These are phyloP conservation scores for Myiothlypis chrysogaster DNA, from an alignment of 2,797 vertebrate species.

Conservation along the genomic window DNA sequence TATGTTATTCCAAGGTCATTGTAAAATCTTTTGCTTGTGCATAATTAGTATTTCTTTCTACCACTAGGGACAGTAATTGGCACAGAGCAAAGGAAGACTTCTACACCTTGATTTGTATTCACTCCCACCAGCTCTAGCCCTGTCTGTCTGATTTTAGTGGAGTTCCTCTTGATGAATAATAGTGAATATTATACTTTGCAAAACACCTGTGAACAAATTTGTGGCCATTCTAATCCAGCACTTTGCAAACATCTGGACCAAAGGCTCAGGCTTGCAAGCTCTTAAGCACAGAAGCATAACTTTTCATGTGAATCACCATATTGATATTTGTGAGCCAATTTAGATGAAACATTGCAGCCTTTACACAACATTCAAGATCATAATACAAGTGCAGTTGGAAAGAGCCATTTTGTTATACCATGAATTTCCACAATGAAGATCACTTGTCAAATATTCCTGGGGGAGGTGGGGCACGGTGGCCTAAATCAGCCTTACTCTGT, in stretches of 20 bases:
- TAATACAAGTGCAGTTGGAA: neutral
- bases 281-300: neutral
- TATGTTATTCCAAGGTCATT: neutral
- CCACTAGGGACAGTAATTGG: neutral
- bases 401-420: neutral
- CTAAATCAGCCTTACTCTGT: neutral
- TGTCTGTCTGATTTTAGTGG: neutral
- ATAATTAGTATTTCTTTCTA: neutral
- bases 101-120: neutral
- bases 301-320: neutral
- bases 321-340: neutral
- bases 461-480: neutral
- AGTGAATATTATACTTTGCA: neutral
- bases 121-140: neutral
- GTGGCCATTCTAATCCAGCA: neutral
- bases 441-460: neutral
- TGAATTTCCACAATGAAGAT: neutral
- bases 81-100: neutral
- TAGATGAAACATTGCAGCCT: neutral
- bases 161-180: neutral
- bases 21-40: neutral
- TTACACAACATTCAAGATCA: neutral
- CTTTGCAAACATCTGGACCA: neutral
- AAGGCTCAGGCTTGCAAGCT: neutral
- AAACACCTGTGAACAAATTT: neutral